Evolutionary conservation across 2,113 vertebrate genomes (phyloP).

Genomic region (Capreolus pygargus): DNA sequence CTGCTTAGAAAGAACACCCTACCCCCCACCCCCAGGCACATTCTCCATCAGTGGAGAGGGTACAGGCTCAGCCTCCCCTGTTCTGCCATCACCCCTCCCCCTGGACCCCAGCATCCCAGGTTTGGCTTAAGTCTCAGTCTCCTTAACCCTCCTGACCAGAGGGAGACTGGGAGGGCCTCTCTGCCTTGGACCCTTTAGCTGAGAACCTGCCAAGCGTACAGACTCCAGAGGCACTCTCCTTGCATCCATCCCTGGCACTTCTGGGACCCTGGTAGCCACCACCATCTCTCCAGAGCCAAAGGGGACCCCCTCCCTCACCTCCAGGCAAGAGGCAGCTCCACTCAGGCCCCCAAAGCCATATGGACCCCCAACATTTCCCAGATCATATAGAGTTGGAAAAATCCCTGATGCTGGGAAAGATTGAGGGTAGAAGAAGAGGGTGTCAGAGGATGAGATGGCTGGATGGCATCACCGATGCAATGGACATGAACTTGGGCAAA

Average conservation of each 20-base stretch:
- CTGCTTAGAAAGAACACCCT: not conserved
- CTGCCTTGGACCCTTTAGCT: not conserved
- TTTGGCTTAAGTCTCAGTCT: not conserved
- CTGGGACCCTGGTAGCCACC: not conserved
- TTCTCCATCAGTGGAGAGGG: not conserved
- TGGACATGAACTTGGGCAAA: not conserved
- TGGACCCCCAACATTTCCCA: not conserved
- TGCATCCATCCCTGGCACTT: not conserved
- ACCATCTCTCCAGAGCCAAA: not conserved
- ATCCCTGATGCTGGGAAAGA: not conserved
- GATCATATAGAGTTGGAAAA: not conserved
- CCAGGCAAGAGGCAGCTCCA: not conserved
- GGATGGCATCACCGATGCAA: not conserved
- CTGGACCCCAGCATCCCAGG: not conserved
- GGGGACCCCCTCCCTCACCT: not conserved
- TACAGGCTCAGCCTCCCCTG: not conserved
- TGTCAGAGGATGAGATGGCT: not conserved
- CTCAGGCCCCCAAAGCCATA: not conserved
- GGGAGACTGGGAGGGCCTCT: not conserved
- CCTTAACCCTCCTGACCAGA: not conserved
- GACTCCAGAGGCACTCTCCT: not conserved
- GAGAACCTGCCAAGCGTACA: not conserved
- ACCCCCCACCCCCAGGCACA: not conserved
- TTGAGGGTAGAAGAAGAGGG: not conserved
- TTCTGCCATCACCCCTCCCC: not conserved